Conservation (phyloP, 2,888 invertebrate species). For the Pseudococcus longispinus region DNA sequence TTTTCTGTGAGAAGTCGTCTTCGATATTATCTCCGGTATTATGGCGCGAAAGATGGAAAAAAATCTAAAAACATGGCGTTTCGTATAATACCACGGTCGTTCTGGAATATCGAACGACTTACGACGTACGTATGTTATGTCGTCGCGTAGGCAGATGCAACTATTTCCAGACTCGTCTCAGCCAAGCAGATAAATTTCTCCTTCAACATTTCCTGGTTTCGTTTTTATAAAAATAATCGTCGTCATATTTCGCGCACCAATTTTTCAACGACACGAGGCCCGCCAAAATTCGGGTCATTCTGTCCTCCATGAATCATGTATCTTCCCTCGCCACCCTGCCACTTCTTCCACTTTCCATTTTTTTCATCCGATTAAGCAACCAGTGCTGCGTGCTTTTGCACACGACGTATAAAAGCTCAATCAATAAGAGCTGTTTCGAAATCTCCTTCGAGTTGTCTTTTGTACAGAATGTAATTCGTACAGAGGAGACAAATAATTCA, state of each 20-base stretch:
- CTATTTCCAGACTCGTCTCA: slow-evolving; percentile 20
- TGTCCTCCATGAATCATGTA: neutral
- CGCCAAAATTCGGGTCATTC: neutral
- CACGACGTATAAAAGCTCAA: neutral
- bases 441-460: neutral
- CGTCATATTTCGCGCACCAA: neutral
- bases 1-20: neutral
- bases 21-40: neutral
- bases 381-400: neutral
- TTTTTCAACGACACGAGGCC: neutral
- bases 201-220: neutral
- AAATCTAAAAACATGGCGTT: neutral
- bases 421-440: neutral
- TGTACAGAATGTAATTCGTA: neutral
- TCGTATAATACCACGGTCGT: neutral
- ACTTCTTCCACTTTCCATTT: neutral
- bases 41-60: neutral
- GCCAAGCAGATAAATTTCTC: slow-evolving; percentile 6
- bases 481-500: neutral
- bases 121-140: neutral
- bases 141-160: slow-evolving; percentile 26
- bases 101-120: slow-evolving; percentile 26
- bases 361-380: neutral
- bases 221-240: neutral
- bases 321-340: no score